Conservation (phyloP, 2,888 invertebrate genomes). For the Sialis lutaria region DNA sequence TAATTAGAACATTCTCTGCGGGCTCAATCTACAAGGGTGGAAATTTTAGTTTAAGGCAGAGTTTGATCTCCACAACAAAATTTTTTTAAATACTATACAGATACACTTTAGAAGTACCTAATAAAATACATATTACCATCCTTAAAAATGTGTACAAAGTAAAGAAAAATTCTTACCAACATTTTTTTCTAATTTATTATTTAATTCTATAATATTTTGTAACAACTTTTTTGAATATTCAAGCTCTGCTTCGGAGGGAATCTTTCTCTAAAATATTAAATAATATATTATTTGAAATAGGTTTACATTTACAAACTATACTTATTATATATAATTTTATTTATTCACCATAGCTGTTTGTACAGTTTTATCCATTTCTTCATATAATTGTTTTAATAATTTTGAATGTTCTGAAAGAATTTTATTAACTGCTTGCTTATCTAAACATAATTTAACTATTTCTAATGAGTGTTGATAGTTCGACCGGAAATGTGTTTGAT, state of each 20-base stretch:
- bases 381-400: constrained; percentile 24
- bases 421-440: constrained; percentile 25
- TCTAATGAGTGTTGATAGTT: constrained; percentile 35
- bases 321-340: neutral
- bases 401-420: constrained; percentile 28
- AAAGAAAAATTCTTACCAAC: constrained; percentile 14
- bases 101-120: no score
- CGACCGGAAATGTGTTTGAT: constrained; percentile 35
- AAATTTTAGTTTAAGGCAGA: no score
- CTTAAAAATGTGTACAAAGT: no score
- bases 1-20: no score
- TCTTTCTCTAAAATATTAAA: constrained; percentile 14
- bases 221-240: constrained; percentile 16
- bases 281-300: neutral
- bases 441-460: constrained; percentile 23
- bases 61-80: no score
- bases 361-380: constrained; percentile 28
- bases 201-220: constrained; percentile 16
- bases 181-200: constrained; percentile 15
- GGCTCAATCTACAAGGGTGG: no score
- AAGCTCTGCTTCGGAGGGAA: constrained; percentile 16
- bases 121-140: no score
- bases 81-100: no score
- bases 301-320: neutral
- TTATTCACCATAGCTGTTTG: constrained; percentile 23